Base-by-base conservation (phyloP, 1,140 invertebrate species). In the Eumeta japonica region DNA sequence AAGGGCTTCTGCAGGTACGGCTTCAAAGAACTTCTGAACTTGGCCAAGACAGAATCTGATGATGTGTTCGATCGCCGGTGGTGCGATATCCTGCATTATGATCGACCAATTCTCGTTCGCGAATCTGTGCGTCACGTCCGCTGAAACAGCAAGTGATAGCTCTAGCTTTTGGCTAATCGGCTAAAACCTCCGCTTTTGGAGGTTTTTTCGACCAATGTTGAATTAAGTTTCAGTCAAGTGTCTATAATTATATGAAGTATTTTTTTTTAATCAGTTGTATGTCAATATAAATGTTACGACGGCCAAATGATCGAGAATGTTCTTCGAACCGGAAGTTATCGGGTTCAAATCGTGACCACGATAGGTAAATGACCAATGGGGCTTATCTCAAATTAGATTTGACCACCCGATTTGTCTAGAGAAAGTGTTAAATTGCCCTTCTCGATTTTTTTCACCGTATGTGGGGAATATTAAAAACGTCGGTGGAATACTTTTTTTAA, bases 51-150 rank as follows among this genome's bases (percentile, higher is more conserved):
- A 75, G 5, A 48, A 57, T 11, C 38, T 34, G 16, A 75, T 63
- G 31, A 77, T 66, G 19, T 63, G 51, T 14, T 71, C 57, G 16
- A 77, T 52, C 9, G 63, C 67, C 0, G 68, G 58, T 3, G 71
- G 67, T 1, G 72, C 71, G 9, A 77, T 68, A 38, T 77, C 74
- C 30, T 57, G 43, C 62, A 76, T 75, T 13, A 76, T 75, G 1
- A 68, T 44, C 16, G 49, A 48, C 72, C 68, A 75, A 52, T 71
- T 75, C 14, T 74, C 58, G 39, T 76, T 76, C 3, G 62, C 32
- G 49, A 76, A 76, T 46, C 41, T 57, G 39, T 59, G 34, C 29
- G 71, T 75, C 5, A 65, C 62, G 37, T 68, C 65, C n/a, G 62
- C 74, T 75, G 65, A 46, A 72, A 73, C 44, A 39, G 28, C 29